phyloP scores from a whole-genome alignment of 2,888 invertebrate genomes.

The Mimachlamys varia region DNA sequence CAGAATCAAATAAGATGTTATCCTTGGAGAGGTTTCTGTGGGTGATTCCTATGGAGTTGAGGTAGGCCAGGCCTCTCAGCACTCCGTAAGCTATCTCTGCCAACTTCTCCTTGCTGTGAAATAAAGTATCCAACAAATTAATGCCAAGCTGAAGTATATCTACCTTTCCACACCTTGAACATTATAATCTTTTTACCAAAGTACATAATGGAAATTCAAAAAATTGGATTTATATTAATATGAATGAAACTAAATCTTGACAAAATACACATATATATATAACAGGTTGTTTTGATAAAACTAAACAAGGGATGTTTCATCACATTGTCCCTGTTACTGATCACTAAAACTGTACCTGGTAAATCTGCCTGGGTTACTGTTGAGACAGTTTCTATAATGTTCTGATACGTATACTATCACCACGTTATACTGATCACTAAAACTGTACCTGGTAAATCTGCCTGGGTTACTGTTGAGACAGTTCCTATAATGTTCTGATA shows the following conservation, averaged over 20 bases:
- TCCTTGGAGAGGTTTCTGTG: conserved; percentile 92
- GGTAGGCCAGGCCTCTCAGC: conserved; percentile 87
- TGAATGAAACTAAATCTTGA: too few relatives aligned
- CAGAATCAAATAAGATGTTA: conserved; percentile 90
- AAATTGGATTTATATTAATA: too few relatives aligned
- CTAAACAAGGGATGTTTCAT: too few relatives aligned
- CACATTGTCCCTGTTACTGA: not conserved
- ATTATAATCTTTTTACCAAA: too few relatives aligned
- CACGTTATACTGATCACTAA: conserved; percentile 55
- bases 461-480: conserved; percentile 69
- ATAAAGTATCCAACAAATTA: not conserved
- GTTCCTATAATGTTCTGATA: conserved; percentile 80
- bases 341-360: conserved; percentile 59
- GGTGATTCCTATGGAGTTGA: conserved; percentile 89
- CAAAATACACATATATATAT: too few relatives aligned
- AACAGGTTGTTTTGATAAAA: not conserved
- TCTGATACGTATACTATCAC: conserved; percentile 80
- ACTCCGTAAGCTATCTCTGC: conserved; percentile 89
- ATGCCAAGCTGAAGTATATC: too few relatives aligned
- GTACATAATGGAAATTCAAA: too few relatives aligned
- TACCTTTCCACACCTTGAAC: too few relatives aligned
- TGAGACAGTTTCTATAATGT: conserved; percentile 77
- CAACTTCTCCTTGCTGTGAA: conserved; percentile 82
- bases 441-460: conserved; percentile 64
- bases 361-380: conserved; percentile 63